Percentiles rank a stretch among this genome's conserved stretches.
Conservation (phyloP, 2,113 vertebrate species). For the Trogon melanurus region DNA sequence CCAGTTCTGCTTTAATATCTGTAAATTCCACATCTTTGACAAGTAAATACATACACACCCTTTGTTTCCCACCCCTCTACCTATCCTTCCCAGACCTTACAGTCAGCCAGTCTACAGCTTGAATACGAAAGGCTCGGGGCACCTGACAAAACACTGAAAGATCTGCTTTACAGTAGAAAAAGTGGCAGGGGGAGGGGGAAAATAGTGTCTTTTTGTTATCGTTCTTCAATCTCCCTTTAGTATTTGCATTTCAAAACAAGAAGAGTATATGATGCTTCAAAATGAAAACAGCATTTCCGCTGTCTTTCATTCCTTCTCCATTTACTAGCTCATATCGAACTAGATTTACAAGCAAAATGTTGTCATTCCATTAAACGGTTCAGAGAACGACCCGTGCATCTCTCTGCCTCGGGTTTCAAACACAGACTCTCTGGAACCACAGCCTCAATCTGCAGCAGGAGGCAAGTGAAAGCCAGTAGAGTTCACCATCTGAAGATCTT, state of each 20-base stretch:
- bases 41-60: neutral
- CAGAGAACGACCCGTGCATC: neutral
- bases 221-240: neutral
- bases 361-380: neutral
- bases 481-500: neutral
- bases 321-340: neutral
- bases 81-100: constrained; percentile 8
- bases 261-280: neutral
- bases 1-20: constrained; percentile 55
- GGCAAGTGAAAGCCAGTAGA: neutral
- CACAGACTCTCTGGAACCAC: neutral
- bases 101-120: neutral
- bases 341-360: neutral
- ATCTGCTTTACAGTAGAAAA: neutral
- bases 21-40: constrained; percentile 65
- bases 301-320: neutral
- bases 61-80: constrained; percentile 1
- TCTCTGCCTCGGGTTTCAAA: constrained; percentile 6
- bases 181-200: neutral
- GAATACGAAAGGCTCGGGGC: neutral
- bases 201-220: neutral
- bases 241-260: constrained; percentile 27
- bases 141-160: neutral
- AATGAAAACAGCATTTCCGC: neutral
- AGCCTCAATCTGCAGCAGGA: neutral